Percentiles rank a stretch among this genome's conserved stretches.
Conservation (phyloP, 2,797 vertebrate species). For the Malacoctenus gilli region DNA sequence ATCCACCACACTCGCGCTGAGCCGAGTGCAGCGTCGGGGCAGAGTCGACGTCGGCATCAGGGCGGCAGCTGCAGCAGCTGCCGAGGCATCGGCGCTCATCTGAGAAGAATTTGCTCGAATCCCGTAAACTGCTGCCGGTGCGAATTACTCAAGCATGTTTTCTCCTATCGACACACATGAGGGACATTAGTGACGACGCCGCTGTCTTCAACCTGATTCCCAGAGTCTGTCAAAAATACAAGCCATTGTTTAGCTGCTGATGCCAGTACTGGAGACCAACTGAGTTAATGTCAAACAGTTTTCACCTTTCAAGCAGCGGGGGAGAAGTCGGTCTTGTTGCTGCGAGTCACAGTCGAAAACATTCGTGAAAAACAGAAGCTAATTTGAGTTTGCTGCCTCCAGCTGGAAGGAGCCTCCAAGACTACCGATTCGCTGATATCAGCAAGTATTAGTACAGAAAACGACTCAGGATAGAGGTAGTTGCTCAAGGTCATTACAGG, state of each 20-base stretch:
- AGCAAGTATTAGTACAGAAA: too few relatives aligned
- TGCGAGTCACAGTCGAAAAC: conserved; percentile 29
- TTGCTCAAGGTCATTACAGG: too few relatives aligned
- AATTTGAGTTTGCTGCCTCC: conserved; percentile 28
- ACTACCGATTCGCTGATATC: too few relatives aligned
- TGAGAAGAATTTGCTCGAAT: conserved; percentile 47
- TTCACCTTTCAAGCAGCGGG: conserved; percentile 11
- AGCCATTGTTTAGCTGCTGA: too few relatives aligned
- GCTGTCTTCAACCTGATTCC: conserved; percentile 4
- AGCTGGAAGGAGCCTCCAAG: too few relatives aligned
- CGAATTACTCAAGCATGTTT: conserved; percentile 32
- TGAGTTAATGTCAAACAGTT: conserved; percentile 14
- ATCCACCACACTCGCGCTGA: conserved; percentile 34
- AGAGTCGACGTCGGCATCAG: conserved; percentile 20
- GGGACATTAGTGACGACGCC: too few relatives aligned
- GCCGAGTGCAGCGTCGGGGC: conserved; percentile 20
- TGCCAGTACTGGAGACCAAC: too few relatives aligned
- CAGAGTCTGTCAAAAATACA: too few relatives aligned
- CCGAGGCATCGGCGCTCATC: conserved; percentile 43
- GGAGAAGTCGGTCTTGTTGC: too few relatives aligned
- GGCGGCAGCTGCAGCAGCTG: conserved; percentile 59
- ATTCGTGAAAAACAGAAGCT: conserved; percentile 30
- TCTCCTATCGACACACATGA: conserved; percentile 5
- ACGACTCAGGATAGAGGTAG: too few relatives aligned
- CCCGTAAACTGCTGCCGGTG: conserved; percentile 22